These are phyloP conservation scores for Exocentrus adspersus DNA, from an alignment of 2,888 invertebrate genomes.

Conservation along the genomic window DNA sequence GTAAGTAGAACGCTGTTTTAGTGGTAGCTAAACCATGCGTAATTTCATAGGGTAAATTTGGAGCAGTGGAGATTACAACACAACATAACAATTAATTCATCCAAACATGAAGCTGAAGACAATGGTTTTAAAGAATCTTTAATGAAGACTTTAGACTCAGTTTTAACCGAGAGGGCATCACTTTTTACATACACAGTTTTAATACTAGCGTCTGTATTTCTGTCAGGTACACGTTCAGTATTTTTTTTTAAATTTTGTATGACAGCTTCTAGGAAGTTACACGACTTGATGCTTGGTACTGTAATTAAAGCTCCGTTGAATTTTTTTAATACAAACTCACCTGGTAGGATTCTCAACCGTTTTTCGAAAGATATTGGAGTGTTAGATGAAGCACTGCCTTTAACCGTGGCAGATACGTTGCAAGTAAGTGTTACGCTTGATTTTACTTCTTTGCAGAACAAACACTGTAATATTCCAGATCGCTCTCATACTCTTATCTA, in stretches of 20 bases:
- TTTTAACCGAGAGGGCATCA: conserved; percentile 46
- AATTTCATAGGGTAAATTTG: conserved; percentile 46
- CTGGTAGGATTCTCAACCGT: conserved; percentile 71
- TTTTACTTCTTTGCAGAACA: background rate
- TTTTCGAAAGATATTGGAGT: conserved; percentile 75
- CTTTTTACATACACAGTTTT: conserved; percentile 57
- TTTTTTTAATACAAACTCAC: conserved; percentile 75
- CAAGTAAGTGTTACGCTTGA: conserved; percentile 37
- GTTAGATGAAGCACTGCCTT: conserved; percentile 65
- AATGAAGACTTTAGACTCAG: conserved; percentile 62
- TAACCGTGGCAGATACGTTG: conserved; percentile 63
- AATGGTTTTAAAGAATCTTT: background rate
- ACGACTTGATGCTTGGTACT: conserved; percentile 63
- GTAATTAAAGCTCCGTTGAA: conserved; percentile 70
- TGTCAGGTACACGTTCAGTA: conserved; percentile 61
- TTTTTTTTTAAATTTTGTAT: conserved; percentile 66
- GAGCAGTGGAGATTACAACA: conserved; percentile 68
- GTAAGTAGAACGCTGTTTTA: background rate
- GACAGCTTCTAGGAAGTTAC: conserved; percentile 66
- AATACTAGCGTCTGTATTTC: conserved; percentile 54
- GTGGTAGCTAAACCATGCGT: too few relatives aligned
- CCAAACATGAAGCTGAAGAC: background rate
- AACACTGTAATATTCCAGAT: conserved; percentile 64
- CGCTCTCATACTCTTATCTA: conserved; percentile 73
- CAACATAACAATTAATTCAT: conserved; percentile 11